Evolutionary conservation across 2,888 invertebrate genomes (phyloP), one percentile per base, ranked within the genome.

Genomic region (Petrolisthes cinctipes): DNA sequence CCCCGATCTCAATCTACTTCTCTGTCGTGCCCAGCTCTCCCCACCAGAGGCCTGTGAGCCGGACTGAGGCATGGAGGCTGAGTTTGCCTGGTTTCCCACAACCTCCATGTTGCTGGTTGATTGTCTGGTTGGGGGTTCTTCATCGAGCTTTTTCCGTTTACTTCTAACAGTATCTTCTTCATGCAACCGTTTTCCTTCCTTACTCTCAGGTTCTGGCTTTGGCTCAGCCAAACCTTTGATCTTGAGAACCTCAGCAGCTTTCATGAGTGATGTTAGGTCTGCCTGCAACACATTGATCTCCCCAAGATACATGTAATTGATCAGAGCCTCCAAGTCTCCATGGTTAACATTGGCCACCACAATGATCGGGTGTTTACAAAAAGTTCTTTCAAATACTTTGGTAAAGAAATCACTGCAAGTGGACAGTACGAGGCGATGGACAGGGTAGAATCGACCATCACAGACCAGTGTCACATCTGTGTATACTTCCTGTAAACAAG

Each of bases 321-420:
- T 51, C 61, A 86, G 76, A 23, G 86, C 86, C 37, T 86, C 86
- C 51, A 86, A 37, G 11, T 86, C 86, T 75, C 73, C 73, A 51
- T 75, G 73, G 14, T 20, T 54, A 14, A 86, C 75, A 81, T 86
- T 86, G 20, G 86, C 86, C 14, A 86, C 61, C 7, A 86, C 76
- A 20, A 86, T 54, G 2, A 86, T 81, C 23, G 86, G 86, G 73
- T 86, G 81, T 73, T 86, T 86, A 73, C 86, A 86, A 51, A 53
- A 56, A 7, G 86, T 86, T 66, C 57, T 53, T 23, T 81, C 80
- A 75, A 86, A 86, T 54, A 86, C 73, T 23, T 81, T 54, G 73
- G 81, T 73, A 81, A 86, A 86, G 56, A 81, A 86, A 20, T 86
- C 81, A 86, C 86, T 86, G 75, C 86, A 86, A 5, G 86, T 86